These are phyloP conservation scores for Ariopsis seemanni DNA, from an alignment of 2,113 vertebrate genomes.

Conservation along the genomic window DNA sequence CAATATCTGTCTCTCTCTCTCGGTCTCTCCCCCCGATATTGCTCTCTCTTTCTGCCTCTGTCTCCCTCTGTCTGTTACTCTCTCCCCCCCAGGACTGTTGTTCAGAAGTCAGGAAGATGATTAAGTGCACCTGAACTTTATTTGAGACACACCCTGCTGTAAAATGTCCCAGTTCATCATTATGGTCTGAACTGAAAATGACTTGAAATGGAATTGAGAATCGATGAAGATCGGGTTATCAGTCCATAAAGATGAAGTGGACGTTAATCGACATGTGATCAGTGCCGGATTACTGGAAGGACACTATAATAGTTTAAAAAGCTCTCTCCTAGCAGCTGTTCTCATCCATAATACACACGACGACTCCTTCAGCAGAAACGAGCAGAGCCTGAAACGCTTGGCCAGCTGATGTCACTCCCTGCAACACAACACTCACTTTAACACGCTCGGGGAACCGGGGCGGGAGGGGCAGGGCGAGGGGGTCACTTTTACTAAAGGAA, in stretches of 20 bases:
- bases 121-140: not conserved
- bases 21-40: too few species aligned
- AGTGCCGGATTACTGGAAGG: not conserved
- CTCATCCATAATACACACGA: not conserved
- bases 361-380: not conserved
- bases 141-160: not conserved
- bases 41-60: not conserved
- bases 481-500: not conserved
- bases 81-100: too few species aligned
- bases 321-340: not conserved
- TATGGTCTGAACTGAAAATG: not conserved
- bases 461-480: not conserved
- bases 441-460: not conserved
- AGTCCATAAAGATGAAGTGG: too few species aligned
- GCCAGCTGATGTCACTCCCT: conserved; percentile 15
- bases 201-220: not conserved
- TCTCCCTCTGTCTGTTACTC: not conserved
- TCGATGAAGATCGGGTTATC: not conserved
- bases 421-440: not conserved
- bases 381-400: not conserved
- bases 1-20: too few species aligned
- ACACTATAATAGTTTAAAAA: not conserved
- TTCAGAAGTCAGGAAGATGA: not conserved
- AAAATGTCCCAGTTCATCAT: not conserved
- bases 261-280: not conserved